Percentiles rank a stretch among this genome's conserved stretches.
These are phyloP conservation scores for Apostichopus californicus DNA, from an alignment of 35 echinoderm and acorn worm genomes.

Conservation along the genomic window DNA sequence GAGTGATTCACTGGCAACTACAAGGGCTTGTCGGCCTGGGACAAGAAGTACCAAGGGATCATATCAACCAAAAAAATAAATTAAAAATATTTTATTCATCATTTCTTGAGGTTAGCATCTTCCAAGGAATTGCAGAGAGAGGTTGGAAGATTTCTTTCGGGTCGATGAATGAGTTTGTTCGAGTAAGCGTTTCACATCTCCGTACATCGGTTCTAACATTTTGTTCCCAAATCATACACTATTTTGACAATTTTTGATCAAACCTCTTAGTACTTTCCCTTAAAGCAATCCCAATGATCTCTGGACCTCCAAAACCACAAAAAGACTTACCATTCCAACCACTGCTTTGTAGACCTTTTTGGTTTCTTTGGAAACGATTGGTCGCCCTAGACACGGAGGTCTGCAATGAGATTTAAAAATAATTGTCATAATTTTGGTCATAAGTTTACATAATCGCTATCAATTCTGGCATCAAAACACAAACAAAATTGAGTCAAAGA, in stretches of 20 bases:
- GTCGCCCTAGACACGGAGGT: constrained; percentile 74
- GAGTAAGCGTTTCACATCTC: neutral
- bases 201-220: neutral
- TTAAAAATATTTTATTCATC: no score
- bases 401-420: neutral
- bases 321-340: constrained; percentile 85
- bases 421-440: neutral
- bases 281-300: neutral
- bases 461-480: no score
- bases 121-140: no score
- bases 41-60: no score
- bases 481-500: no score
- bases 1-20: no score
- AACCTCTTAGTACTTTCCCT: neutral
- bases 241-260: neutral
- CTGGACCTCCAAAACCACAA: neutral
- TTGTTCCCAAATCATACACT: no score
- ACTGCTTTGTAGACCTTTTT: constrained; percentile 96
- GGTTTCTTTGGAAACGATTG: constrained; percentile 84
- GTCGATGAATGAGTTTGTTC: no score
- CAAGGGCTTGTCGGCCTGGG: no score
- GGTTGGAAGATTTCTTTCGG: no score
- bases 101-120: no score
- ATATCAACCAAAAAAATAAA: no score
- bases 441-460: neutral